Percentiles rank a stretch among this genome's conserved stretches.
Conservation (phyloP, 2,113 vertebrate genomes). For the Passerina amoena region DNA sequence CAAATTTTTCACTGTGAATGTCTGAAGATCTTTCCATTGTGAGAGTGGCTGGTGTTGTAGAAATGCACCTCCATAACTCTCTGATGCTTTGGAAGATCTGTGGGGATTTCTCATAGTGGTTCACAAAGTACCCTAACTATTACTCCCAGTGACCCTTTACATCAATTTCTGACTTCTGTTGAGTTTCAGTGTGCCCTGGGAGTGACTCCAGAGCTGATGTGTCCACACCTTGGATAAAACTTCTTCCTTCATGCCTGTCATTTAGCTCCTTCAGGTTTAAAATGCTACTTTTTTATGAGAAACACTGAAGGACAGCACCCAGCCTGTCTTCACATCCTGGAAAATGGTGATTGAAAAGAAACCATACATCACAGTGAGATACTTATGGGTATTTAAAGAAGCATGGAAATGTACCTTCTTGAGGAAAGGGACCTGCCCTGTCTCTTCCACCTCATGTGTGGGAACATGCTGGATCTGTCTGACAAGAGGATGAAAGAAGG, state of each 20-base stretch:
- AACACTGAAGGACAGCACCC: neutral
- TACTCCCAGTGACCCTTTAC: neutral
- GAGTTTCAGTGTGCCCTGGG: neutral
- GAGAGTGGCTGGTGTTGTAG: accelerated
- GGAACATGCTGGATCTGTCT: neutral
- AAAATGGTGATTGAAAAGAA: neutral
- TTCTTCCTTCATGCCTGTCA: neutral
- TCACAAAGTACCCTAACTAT: neutral
- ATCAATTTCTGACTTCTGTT: neutral
- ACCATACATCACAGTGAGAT: neutral
- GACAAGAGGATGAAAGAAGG: neutral
- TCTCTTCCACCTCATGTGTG: neutral
- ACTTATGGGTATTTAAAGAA: neutral
- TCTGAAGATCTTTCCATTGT: neutral
- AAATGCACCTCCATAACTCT: neutral
- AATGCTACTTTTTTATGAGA: neutral
- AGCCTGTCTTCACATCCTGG: neutral
- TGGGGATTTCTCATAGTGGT: neutral
- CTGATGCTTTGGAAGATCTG: neutral
- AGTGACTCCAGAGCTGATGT: neutral
- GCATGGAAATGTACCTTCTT: neutral
- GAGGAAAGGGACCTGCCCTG: neutral
- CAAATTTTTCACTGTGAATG: neutral
- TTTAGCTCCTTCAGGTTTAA: neutral
- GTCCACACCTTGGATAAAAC: accelerated